Conservation (phyloP, 2,113 vertebrate species). For the Apteryx mantelli region DNA sequence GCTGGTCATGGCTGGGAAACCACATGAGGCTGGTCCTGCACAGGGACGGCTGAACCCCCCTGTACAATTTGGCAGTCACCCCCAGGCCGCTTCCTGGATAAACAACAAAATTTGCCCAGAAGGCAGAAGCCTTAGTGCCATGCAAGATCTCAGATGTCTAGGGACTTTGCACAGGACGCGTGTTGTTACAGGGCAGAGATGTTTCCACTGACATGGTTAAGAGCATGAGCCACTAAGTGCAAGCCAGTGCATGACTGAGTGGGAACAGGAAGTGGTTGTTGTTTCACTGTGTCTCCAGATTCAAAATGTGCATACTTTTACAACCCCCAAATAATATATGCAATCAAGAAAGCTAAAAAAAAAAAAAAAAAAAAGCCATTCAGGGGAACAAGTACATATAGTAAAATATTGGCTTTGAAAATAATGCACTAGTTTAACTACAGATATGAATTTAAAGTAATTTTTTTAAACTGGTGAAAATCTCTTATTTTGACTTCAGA, state of each 20-base stretch:
- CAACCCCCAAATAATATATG: not conserved
- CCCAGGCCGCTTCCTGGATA: not conserved
- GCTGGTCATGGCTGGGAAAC: accelerated
- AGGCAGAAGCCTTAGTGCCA: not conserved
- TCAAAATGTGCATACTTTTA: not conserved
- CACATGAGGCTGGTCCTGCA: accelerated
- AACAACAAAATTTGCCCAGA: not conserved
- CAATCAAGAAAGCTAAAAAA: not conserved
- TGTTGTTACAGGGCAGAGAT: accelerated
- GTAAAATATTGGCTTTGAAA: not conserved
- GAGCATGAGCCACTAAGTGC: accelerated
- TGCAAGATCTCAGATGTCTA: accelerated
- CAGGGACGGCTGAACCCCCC: no score
- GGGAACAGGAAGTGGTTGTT: not conserved
- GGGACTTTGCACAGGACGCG: accelerated
- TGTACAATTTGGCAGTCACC: no score
- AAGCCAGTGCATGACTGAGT: not conserved
- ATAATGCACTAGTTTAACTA: not conserved
- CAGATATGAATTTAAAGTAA: not conserved
- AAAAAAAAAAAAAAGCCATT: not conserved
- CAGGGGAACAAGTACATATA: not conserved
- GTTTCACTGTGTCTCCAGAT: not conserved
- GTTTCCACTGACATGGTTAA: not conserved
- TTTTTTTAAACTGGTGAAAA: not conserved
- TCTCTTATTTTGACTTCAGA: not conserved